Conservation (phyloP, 2,888 invertebrate genomes). For the Sminthurinus aureus region DNA sequence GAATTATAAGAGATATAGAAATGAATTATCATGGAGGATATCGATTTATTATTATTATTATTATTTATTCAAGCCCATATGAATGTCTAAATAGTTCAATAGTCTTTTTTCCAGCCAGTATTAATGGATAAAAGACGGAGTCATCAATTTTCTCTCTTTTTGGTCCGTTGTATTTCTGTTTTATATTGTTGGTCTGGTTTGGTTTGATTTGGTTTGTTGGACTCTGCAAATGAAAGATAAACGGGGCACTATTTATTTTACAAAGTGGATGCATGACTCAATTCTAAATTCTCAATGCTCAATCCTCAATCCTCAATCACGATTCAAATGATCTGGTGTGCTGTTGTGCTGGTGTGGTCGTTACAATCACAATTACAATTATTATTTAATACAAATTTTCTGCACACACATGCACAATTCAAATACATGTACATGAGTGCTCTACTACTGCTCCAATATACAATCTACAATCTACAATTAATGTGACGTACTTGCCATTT, state of each 20-base stretch:
- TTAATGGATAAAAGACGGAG: conserved; percentile 48
- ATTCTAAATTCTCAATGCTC: no score
- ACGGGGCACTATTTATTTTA: conserved; percentile 5
- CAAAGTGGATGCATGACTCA: conserved; percentile 23
- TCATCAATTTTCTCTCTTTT: conserved; percentile 14
- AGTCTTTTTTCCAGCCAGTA: conserved; percentile 27
- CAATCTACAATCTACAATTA: neutral
- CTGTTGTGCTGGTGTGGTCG: conserved; percentile 28
- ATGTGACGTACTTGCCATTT: neutral
- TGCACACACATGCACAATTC: neutral
- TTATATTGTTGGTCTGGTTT: no score
- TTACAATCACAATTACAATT: no score
- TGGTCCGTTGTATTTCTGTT: no score
- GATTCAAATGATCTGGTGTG: conserved; percentile 32
- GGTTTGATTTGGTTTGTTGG: neutral
- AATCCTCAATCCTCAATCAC: conserved; percentile 35
- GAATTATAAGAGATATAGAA: no score
- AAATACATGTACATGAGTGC: neutral
- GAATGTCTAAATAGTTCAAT: conserved; percentile 56
- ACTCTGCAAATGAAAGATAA: conserved; percentile 41
- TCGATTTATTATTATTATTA: conserved; percentile 52
- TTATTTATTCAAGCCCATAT: conserved; percentile 56
- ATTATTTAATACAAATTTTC: conserved; percentile 3
- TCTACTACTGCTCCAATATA: neutral
- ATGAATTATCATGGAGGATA: conserved; percentile 43